Conservation (phyloP, 2,888 invertebrate species). For the Drosophila austrosaltans region DNA sequence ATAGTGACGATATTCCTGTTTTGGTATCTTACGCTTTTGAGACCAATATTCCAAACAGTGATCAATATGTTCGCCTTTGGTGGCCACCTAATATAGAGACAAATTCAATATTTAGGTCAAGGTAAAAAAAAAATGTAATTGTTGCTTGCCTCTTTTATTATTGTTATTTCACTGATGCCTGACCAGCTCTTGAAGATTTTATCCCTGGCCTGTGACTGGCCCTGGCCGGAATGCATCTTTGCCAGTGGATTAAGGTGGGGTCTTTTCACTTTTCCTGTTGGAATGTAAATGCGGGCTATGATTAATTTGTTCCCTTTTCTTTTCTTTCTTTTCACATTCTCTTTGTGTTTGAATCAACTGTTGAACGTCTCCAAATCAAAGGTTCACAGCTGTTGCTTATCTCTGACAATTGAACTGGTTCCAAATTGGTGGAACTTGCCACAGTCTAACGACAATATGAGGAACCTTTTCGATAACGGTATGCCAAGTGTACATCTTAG, state of each 20-base stretch:
- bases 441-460: background rate
- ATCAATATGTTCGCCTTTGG: conserved; percentile 82
- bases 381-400: conserved; percentile 3
- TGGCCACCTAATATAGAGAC: conserved; percentile 67
- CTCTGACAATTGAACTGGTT: background rate
- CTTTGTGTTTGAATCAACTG: conserved; percentile 10
- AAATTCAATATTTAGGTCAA: background rate
- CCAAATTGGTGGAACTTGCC: background rate
- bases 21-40: conserved; percentile 66
- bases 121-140: background rate
- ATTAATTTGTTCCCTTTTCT: background rate
- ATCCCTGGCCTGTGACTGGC: conserved; percentile 67
- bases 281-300: background rate
- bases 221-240: conserved; percentile 60
- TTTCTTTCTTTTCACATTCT: background rate
- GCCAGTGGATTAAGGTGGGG: conserved; percentile 1
- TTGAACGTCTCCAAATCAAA: background rate
- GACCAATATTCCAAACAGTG: conserved; percentile 81
- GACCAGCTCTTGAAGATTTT: conserved; percentile 82
- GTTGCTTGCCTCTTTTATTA: conserved; percentile 73
- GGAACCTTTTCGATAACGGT: background rate
- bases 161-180: conserved; percentile 78
- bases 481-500: background rate
- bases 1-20: conserved; percentile 71
- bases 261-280: conserved; percentile 29